A percentile compares a stretch with the other conserved stretches of the same genome.
Conservation (phyloP, 1,140 invertebrate species). For the Diabrotica undecimpunctata region DNA sequence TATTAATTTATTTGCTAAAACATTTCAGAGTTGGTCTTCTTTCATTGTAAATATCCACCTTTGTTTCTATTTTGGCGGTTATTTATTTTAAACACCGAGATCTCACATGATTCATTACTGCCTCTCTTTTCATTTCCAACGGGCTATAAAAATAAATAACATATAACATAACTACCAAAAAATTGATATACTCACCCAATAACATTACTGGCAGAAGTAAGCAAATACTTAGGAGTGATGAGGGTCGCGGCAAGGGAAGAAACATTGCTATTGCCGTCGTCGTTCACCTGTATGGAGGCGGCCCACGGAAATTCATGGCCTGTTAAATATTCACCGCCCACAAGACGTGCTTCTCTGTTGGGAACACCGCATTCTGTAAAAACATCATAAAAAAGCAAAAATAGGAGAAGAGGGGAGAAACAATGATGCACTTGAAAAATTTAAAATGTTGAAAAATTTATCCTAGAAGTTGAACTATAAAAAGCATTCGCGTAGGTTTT, state of each 20-base stretch:
- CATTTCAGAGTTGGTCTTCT: too few species aligned
- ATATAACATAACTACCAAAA: constrained; percentile 6
- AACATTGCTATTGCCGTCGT: constrained; percentile 4
- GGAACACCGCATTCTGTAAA: constrained; percentile 39
- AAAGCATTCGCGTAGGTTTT: too few species aligned
- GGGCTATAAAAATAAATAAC: too few species aligned
- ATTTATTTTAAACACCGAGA: too few species aligned
- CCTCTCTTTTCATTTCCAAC: too few species aligned
- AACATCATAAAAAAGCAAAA: constrained; percentile 19
- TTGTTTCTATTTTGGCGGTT: too few species aligned
- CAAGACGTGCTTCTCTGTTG: constrained; percentile 44
- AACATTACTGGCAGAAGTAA: constrained; percentile 53
- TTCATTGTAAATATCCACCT: too few species aligned
- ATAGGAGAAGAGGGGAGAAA: constrained; percentile 8
- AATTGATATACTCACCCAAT: constrained; percentile 46
- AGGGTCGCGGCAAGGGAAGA: constrained; percentile 48
- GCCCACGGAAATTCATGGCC: constrained; percentile 57
- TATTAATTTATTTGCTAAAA: too few species aligned
- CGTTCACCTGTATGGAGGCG: constrained; percentile 41
- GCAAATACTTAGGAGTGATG: constrained; percentile 56
- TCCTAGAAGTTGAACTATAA: background rate
- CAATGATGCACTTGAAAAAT: constrained; percentile 12
- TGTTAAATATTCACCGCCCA: constrained; percentile 49
- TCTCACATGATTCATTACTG: too few species aligned
- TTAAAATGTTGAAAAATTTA: background rate